Evolutionary conservation across 2,797 vertebrate species (phyloP).

Genomic region (Oryzias sinensis): DNA sequence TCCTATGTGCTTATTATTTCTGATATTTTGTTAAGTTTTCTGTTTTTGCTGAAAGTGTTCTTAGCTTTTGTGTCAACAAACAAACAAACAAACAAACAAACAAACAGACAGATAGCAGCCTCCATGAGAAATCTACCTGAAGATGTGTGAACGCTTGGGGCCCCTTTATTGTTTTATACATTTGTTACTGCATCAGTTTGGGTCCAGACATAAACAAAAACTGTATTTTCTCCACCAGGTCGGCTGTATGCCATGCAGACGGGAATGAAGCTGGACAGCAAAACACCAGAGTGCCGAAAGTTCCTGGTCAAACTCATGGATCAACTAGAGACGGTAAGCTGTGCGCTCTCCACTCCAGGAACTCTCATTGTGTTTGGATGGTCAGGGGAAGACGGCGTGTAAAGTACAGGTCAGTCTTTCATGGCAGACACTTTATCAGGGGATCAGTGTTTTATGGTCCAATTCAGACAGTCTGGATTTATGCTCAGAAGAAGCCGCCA

Average conservation of each 20-base stretch:
- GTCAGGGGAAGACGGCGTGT: neutral
- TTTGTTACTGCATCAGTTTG: too few species aligned
- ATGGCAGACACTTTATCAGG: neutral
- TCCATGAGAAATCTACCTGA: too few species aligned
- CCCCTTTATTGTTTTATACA: too few species aligned
- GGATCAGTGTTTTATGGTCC: neutral
- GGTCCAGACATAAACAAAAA: too few species aligned
- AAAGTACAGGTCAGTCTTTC: neutral
- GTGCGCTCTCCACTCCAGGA: neutral
- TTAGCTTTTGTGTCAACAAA: too few species aligned
- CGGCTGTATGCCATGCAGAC: slow-evolving; percentile 96
- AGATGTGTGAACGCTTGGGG: too few species aligned
- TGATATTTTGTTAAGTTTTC: too few species aligned
- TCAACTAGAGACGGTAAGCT: slow-evolving; percentile 88
- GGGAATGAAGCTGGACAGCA: slow-evolving; percentile 97
- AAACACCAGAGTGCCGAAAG: slow-evolving; percentile 93
- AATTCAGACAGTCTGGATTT: neutral
- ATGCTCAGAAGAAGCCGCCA: neutral
- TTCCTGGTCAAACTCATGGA: slow-evolving; percentile 96
- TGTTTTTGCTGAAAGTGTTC: too few species aligned
- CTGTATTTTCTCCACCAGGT: slow-evolving; percentile 56
- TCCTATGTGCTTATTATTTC: too few species aligned
- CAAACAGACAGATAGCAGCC: too few species aligned
- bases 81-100: too few species aligned
- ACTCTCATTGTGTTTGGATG: neutral